phyloP scores from a whole-genome alignment of 2,888 invertebrate genomes.

The Acanthosepion lycidas region DNA sequence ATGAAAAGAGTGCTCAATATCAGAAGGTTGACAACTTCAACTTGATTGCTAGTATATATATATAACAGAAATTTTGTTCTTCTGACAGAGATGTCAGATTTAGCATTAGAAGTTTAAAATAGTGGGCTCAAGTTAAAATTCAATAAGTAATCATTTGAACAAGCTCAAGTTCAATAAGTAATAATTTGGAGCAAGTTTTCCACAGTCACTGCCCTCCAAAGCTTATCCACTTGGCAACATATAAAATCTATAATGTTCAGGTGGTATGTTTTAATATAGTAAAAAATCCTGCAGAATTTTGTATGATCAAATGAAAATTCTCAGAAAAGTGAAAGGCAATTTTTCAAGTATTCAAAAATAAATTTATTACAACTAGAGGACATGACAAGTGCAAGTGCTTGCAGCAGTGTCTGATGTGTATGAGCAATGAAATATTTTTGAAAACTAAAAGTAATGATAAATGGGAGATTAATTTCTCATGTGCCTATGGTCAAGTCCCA shows the following conservation, averaged over 20 bases:
- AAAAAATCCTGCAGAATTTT: background rate
- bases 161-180: background rate
- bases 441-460: background rate
- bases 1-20: too few relatives aligned
- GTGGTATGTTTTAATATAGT: background rate
- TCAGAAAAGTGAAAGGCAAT: background rate
- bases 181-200: too few relatives aligned
- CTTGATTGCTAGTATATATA: background rate
- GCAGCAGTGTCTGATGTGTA: background rate
- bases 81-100: background rate
- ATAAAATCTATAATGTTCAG: background rate
- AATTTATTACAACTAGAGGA: background rate
- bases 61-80: background rate
- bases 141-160: background rate
- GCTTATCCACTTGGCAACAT: background rate
- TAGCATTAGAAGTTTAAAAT: background rate
- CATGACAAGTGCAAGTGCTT: background rate
- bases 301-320: background rate
- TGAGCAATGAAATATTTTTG: background rate
- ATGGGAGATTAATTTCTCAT: background rate
- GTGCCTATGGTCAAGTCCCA: background rate
- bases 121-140: background rate
- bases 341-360: background rate
- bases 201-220: background rate
- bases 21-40: too few relatives aligned